Base-by-base conservation (phyloP, 2,888 invertebrate genomes). In the Cerastoderma edule region DNA sequence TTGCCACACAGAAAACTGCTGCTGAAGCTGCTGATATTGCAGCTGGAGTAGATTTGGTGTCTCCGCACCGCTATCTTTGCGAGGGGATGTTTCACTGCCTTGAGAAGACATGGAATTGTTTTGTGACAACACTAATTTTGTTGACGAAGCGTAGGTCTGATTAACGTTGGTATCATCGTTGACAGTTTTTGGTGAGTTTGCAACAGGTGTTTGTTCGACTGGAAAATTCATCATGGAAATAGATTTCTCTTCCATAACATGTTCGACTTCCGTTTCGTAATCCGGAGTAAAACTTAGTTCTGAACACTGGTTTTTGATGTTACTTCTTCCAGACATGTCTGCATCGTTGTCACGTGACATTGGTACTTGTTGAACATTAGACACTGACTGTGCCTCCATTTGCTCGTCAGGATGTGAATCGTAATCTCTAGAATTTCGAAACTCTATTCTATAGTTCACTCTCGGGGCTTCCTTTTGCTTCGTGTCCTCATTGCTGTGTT, bases 1-100 rank as follows among this genome's bases (percentile, higher is more conserved):
- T 70, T 91, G 89, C 91, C 91, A 91, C 68, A 84, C 71, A 10
- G 75, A 53, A 60, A 91, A 86, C 81, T 91, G 90, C 39, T 86
- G 74, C 78, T 91, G 89, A 53, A 91, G 82, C 19, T 87, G 81
- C 27, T 84, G 77, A 75, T 89, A 89, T 76, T 90, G 90, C 5
- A 80, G 71, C 78, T 88, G 84, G 53, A 88, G 57, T 24, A 78
- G 46, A 32, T 44, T 73, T 53, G 57, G 72, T 5, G 78, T 64
- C 27, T 78, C 78, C 10, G 67, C 60, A 75, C 64, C 67, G 33
- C 75, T 72, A 32, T 75, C 77, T 22, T 63, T 69, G 33, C 80
- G 53, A 19, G 80, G 80, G 5, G 80, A 75, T 8, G 63, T n/a
- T n/a, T 73, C 75, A 53, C 54, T 67, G 19, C 27, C 27, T 48